Evolutionary conservation across 1,140 invertebrate genomes (phyloP), one percentile per base, ranked within the genome.

Genomic region (Tetraneura akinire): DNA sequence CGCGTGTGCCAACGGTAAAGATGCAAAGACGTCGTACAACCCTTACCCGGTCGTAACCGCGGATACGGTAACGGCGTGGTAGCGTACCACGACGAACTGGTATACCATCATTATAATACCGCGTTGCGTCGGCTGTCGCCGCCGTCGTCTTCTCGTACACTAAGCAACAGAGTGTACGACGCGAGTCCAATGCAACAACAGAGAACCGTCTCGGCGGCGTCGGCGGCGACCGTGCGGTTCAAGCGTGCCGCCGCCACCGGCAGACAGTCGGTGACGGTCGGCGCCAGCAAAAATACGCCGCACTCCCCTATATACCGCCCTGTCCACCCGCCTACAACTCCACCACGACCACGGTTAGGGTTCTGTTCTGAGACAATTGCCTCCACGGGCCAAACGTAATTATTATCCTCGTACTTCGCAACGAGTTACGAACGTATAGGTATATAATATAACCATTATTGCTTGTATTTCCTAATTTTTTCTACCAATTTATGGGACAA

Each of bases 51-150:
- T 45, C 8, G 45, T 47, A 18, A 49, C 66, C 66, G 51, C 73
- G 29, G 51, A 23, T 55, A 76, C 73, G 73, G 49, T 76, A 32
- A 18, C 53, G 53, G 51, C 51, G 73, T 29, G 53, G 53, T 76
- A 76, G 55, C 73, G 73, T 29, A 60, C 73, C 73, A 60, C 73
- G 29, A 76, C 73, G 53, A 76, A 76, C 55, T 76, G 73, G 55
- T 74, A 74, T 42, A 74, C 71, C 71, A 37, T 74, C 71, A 73
- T 73, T 23, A 57, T 49, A 5, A 29, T 6, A 57, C 1, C 53
- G 53, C 51, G n/a, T 26, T 32, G 32, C 53, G 32, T 42, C 73
- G 49, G 32, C 45, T 45, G 45, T 32, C 66, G 45, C 45, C 66
- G 66, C 66, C 66, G 55, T 49, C 73, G 55, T 42, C 73, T 29